Evolutionary conservation across 2,888 invertebrate genomes (phyloP).

Genomic region (Tridacna gigas): DNA sequence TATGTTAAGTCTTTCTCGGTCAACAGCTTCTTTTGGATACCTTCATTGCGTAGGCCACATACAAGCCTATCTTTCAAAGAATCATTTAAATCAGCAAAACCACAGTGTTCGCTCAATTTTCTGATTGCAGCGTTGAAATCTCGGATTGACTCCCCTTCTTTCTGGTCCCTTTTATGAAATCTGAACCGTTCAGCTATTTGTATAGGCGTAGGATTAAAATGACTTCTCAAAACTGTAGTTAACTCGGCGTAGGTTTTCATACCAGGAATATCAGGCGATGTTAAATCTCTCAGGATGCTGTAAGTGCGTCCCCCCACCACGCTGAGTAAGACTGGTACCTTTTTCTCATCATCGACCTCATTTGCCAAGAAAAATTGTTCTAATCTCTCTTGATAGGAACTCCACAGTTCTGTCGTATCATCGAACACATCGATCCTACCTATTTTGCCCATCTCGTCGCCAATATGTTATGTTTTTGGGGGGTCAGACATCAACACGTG

Average conservation of each 20-base stretch:
- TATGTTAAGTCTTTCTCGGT: no score
- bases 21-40: constrained; percentile 25
- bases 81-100: constrained; percentile 7
- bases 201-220: constrained; percentile 17
- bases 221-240: neutral
- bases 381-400: neutral
- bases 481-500: no score
- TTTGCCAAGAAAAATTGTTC: constrained; percentile 7
- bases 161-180: no score
- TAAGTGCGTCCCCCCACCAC: neutral
- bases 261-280: neutral
- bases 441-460: neutral
- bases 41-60: constrained; percentile 33
- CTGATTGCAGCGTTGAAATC: constrained; percentile 12
- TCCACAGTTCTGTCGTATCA: neutral
- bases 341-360: neutral
- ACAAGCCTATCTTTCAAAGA: constrained; percentile 47
- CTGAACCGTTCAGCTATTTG: no score
- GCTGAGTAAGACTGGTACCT: neutral
- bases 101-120: constrained; percentile 23
- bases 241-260: neutral
- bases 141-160: no score
- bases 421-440: neutral
- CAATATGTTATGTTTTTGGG: constrained; percentile 7
- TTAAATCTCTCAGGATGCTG: neutral